Percentiles rank a stretch among this genome's conserved stretches.
phyloP scores from a whole-genome alignment of 64 coral and sea anemone genomes.

The Actinia equina region DNA sequence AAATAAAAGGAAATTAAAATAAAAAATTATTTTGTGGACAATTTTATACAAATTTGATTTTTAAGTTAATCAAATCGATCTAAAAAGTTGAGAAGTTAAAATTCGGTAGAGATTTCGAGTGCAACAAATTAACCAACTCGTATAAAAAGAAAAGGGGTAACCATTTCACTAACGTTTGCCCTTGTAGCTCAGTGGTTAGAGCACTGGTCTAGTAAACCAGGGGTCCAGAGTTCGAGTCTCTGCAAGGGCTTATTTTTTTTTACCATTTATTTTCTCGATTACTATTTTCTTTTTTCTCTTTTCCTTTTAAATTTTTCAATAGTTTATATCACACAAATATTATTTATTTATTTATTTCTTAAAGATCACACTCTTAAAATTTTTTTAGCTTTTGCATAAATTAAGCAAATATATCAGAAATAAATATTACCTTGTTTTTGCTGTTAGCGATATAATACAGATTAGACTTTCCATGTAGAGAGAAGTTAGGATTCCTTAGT shows the following conservation, averaged over 20 bases:
- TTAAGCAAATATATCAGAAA: not conserved
- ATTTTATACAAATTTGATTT: no score
- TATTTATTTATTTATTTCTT: no score
- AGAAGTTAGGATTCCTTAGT: slow-evolving; percentile 47
- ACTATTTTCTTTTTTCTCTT: not conserved
- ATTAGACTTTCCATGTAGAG: slow-evolving; percentile 57
- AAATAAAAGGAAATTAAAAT: no score
- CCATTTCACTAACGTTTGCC: not conserved
- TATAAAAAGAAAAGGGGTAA: not conserved
- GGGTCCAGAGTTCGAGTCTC: slow-evolving; percentile 62
- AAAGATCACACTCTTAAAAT: not conserved
- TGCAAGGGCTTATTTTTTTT: not conserved
- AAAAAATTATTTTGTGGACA: no score
- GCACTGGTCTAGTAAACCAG: slow-evolving; percentile 70
- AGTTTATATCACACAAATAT: no score
- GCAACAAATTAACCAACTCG: not conserved
- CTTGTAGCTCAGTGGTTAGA: slow-evolving; percentile 62
- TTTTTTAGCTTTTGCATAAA: not conserved
- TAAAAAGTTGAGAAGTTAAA: no score
- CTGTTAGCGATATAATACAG: slow-evolving; percentile 80
- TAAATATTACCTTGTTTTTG: slow-evolving; percentile 64
- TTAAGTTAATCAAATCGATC: no score
- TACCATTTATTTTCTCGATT: not conserved
- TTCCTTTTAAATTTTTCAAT: not conserved
- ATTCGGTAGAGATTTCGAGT: not conserved